Percentiles rank a stretch among this genome's conserved stretches.
Conservation (phyloP, 2,113 vertebrate species). For the Craseonycteris thonglongyai region DNA sequence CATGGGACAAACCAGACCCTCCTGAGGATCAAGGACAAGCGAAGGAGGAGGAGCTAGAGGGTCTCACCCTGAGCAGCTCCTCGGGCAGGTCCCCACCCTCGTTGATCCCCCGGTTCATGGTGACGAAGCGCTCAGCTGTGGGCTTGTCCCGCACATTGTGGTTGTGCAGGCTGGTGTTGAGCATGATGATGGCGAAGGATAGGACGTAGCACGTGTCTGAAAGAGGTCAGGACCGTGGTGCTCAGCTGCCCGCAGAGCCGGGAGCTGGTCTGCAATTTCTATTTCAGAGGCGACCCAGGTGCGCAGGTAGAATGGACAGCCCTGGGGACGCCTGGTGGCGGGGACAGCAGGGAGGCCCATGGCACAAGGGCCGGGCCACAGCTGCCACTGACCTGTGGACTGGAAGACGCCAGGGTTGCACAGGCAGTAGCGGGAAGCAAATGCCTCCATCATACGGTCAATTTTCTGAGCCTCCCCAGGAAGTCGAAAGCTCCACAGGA, state of each 20-base stretch:
- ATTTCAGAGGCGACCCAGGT: fast-evolving
- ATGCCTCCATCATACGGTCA: slow-evolving; percentile 98
- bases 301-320: no score
- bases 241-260: no score
- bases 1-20: no score
- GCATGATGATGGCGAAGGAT: slow-evolving; percentile 97
- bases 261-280: background rate
- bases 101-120: slow-evolving; percentile 98
- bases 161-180: slow-evolving; percentile 98
- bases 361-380: background rate
- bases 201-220: slow-evolving; percentile 97
- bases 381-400: slow-evolving; percentile 90
- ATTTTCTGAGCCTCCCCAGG: slow-evolving; percentile 99
- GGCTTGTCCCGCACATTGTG: slow-evolving; percentile 98
- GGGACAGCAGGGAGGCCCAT: background rate
- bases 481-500: slow-evolving; percentile 97
- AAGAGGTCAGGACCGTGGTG: slow-evolving; percentile 19
- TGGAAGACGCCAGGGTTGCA: slow-evolving; percentile 98
- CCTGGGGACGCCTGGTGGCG: background rate
- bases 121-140: slow-evolving; percentile 94
- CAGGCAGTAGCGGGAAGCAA: slow-evolving; percentile 95
- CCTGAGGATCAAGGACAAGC: background rate
- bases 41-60: background rate
- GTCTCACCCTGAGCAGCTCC: slow-evolving; percentile 93
- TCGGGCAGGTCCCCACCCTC: slow-evolving; percentile 97